Evolutionary conservation across 2,113 vertebrate species (phyloP).

Genomic region (Oncorhynchus clarkii): DNA sequence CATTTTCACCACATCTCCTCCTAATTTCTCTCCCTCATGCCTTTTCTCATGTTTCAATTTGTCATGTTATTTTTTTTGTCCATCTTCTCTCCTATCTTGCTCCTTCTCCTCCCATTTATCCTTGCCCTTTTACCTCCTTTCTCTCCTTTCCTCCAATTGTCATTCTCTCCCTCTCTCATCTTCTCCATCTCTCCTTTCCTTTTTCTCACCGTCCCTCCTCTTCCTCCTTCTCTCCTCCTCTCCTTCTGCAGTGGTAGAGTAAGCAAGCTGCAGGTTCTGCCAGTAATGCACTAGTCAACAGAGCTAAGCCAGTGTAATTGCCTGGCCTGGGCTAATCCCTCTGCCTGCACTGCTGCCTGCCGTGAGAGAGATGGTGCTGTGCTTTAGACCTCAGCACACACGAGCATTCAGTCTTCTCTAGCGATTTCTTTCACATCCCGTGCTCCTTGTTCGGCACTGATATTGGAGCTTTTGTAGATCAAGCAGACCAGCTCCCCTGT

Average conservation of each 20-base stretch:
- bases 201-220: conserved; percentile 7
- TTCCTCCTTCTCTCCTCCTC: no score
- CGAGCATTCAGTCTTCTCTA: not conserved
- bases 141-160: no score
- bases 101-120: not conserved
- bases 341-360: conserved; percentile 1
- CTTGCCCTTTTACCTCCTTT: no score
- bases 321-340: conserved; percentile 26
- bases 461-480: no score
- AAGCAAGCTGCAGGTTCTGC: no score
- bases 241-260: no score
- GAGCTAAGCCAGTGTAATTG: conserved; percentile 29
- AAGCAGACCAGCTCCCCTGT: no score
- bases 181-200: no score
- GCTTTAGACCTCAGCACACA: not conserved
- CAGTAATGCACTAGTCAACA: conserved; percentile 25
- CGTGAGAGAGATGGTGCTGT: conserved; percentile 18
- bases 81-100: not conserved
- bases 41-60: conserved; percentile 37
- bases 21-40: not conserved
- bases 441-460: no score
- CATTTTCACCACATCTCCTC: not conserved
- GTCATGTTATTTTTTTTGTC: not conserved
- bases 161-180: no score
- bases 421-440: no score